Percentiles rank a stretch among this genome's conserved stretches.
Conservation (phyloP, 2,797 vertebrate genomes). For the Onychomys leucogaster region DNA sequence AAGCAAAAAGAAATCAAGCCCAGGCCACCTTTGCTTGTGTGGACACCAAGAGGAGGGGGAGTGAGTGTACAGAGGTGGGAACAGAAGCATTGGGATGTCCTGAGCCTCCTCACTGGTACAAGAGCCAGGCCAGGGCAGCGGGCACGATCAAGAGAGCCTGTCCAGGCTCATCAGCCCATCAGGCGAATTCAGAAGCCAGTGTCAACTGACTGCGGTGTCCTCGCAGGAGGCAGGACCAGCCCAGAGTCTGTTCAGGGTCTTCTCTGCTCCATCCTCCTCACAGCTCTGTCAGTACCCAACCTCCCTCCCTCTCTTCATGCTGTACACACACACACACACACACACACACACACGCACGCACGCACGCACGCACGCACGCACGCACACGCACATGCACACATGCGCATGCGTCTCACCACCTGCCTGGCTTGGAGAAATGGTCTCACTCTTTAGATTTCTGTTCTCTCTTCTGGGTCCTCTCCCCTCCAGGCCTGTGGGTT, state of each 20-base stretch:
- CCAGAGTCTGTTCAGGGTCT: fast-evolving
- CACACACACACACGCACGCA: not conserved
- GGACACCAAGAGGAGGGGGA: not conserved
- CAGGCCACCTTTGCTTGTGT: no score
- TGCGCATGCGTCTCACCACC: not conserved
- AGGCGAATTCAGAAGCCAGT: not conserved
- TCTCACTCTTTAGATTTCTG: not conserved
- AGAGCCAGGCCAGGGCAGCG: not conserved
- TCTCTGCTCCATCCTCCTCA: fast-evolving
- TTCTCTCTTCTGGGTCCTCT: not conserved
- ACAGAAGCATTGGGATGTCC: fast-evolving
- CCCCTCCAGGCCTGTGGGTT: not conserved
- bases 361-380: no score
- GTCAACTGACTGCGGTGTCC: not conserved
- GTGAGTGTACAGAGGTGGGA: no score
- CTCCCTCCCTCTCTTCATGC: not conserved
- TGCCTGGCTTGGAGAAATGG: not conserved
- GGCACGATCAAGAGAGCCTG: not conserved
- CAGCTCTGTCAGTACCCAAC: not conserved
- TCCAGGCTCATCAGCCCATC: no score
- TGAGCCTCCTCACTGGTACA: not conserved
- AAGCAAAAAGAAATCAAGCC: not conserved
- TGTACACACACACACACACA: no score
- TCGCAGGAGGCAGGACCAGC: not conserved
- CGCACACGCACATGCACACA: not conserved